Conservation (phyloP, 1,140 invertebrate species). For the Onthophagus taurus region DNA sequence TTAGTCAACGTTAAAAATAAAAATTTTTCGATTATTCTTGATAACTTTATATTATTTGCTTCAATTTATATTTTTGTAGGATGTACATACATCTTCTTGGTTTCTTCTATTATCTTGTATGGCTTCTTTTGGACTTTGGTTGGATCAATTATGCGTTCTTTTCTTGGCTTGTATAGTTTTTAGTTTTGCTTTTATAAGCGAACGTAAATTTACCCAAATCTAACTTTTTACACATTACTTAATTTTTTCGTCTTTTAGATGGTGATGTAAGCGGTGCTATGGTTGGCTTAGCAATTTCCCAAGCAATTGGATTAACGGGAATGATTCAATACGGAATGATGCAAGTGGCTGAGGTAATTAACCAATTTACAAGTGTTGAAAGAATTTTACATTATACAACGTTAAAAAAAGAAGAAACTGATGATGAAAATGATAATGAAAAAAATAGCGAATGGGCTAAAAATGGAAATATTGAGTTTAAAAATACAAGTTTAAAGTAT, state of each 20-base stretch:
- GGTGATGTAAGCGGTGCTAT: conserved; percentile 18
- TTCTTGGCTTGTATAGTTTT: conserved; percentile 59
- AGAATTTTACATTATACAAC: conserved; percentile 65
- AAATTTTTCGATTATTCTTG: no score
- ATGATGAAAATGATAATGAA: conserved; percentile 37
- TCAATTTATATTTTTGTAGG: conserved; percentile 10
- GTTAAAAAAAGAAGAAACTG: conserved; percentile 45
- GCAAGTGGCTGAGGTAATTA: conserved; percentile 69
- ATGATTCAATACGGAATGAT: conserved; percentile 77
- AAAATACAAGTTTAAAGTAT: conserved; percentile 55
- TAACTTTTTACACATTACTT: neutral
- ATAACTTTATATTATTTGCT: no score
- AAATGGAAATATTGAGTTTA: conserved; percentile 42
- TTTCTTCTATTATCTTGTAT: conserved; percentile 62
- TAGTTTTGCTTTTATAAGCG: conserved; percentile 55
- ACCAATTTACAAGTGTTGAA: conserved; percentile 74
- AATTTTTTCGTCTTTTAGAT: neutral
- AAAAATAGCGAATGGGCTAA: conserved; percentile 22
- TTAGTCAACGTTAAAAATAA: no score
- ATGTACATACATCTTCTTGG: conserved; percentile 33
- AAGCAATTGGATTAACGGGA: conserved; percentile 66
- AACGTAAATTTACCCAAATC: conserved; percentile 18
- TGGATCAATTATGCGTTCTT: conserved; percentile 63
- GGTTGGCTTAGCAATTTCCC: conserved; percentile 67
- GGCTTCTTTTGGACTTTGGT: conserved; percentile 68